Evolutionary conservation across 2,797 vertebrate genomes (phyloP), one percentile per base, ranked within the genome.

Genomic region (Macrochelys suwanniensis): DNA sequence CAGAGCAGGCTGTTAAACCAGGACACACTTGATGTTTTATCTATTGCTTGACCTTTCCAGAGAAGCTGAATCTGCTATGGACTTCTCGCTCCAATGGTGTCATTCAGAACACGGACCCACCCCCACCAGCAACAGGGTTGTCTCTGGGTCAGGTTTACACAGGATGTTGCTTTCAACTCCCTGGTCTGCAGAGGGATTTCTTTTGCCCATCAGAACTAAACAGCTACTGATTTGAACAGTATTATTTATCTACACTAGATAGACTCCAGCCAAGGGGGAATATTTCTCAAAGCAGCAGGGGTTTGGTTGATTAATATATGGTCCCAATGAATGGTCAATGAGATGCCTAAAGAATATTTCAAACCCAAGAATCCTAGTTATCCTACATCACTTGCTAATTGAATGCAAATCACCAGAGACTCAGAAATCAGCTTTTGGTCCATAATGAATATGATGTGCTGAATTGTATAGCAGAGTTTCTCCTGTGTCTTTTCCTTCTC

Each of bases 81-180:
- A 19, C 79, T 74, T 25, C 61, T 53, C 25, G 5, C 51, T 4
- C 4, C 26, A 16, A 10, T 56, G 31, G 28, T 7, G 0, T 68
- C 37, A 1, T 23, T 47, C n/a, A 16, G 31, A 0, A 1, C 2
- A 2, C 9, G n/a, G 23, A 13, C 3, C 21, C 80, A 0, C 28
- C 59, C 59, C 28, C 15, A 16, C 50, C 11, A 0, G 45, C 42
- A 47, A 16, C 21, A 80, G 47, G 59, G 12, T 81, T 1, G 8
- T 0, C 0, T 23, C 42, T 11, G 57, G 42, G 6, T 2, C 85
- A 3, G 12, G 1, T 53, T 3, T 33, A 28, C 11, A 0, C 4
- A 3, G 25, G 0, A 1, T 3, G 57, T 6, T 10, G 47, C 6
- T 86, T 89, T 57, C 57, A 84, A 90, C 47, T 25, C 33, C 11